Percentiles rank a stretch among this genome's conserved stretches.
These are phyloP conservation scores for Huso huso DNA, from an alignment of 2,797 vertebrate species.

Conservation along the genomic window DNA sequence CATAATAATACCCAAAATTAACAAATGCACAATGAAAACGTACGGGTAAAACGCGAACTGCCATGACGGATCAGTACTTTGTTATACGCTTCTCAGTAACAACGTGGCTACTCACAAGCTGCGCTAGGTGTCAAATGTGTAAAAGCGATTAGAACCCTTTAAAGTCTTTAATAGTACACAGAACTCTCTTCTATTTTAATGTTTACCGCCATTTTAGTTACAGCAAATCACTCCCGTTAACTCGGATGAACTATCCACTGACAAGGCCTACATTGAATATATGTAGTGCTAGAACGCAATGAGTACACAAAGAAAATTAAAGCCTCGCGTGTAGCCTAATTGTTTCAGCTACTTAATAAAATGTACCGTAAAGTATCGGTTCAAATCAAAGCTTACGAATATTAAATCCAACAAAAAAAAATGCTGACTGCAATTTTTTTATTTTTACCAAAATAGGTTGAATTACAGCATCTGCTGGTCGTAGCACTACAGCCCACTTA, in stretches of 20 bases:
- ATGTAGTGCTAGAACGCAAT: not conserved
- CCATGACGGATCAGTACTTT: too few species aligned
- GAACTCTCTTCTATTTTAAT: not conserved
- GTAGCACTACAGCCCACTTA: not conserved
- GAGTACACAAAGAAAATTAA: not conserved
- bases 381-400: too few species aligned
- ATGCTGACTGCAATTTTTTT: too few species aligned
- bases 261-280: not conserved
- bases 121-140: not conserved
- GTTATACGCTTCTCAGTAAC: not conserved
- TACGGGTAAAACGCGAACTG: too few species aligned
- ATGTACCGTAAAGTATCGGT: too few species aligned
- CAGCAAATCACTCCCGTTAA: not conserved
- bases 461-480: too few species aligned
- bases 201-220: constrained; percentile 3
- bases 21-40: too few species aligned
- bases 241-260: not conserved
- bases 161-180: not conserved
- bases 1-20: too few species aligned
- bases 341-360: too few species aligned
- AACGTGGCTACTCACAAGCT: not conserved
- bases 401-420: too few species aligned
- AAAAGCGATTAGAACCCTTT: not conserved
- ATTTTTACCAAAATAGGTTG: too few species aligned
- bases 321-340: too few species aligned